Base-by-base conservation (phyloP, 2,888 invertebrate species). In the Notodromas monacha region DNA sequence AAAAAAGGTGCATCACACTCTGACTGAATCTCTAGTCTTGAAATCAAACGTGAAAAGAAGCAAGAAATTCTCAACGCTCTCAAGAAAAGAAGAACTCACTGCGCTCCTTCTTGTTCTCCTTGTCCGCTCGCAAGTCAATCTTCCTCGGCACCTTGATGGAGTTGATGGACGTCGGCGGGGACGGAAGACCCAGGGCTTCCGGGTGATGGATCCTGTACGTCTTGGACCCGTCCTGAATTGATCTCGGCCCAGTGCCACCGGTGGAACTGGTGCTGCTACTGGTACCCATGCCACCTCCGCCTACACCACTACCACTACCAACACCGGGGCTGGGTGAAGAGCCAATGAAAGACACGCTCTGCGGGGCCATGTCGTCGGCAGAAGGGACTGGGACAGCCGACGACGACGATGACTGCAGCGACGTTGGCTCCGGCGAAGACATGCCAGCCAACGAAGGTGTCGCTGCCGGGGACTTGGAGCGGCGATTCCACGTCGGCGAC, bases 321-420 rank as follows among this genome's bases (percentile, higher is more conserved):
- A 14, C 47, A 61, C 65, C 43, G 4, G 4, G n/a, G n/a, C n/a
- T n/a, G n/a, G n/a, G n/a, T n/a, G n/a, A n/a, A 15, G 33, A 32
- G 26, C 74, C 76, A 39, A 77, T 76, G 45, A 79, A 79, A 32
- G 76, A 77, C 42, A 79, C 77, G 52, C 70, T 76, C 47, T 79
- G 79, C 0, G 79, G 77, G 41, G 74, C 76, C 76, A 79, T 77
- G 44, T 74, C 74, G 45, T 73, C 74, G 13, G 62, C 62, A 32
- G 65, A 61, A 15, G 64, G 65, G 10, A 62, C 59, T 27, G 65
- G 62, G 8, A 21, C 21, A n/a, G n/a, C n/a, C n/a, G n/a, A n/a
- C n/a, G n/a, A n/a, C n/a, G n/a, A n/a, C n/a, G n/a, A n/a, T n/a
- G n/a, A n/a, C n/a, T n/a, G n/a, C 51, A 29, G 58, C 48, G 40